Evolutionary conservation across 2,797 vertebrate species (phyloP), one percentile per base, ranked within the genome.

Genomic region (Acanthurus lineatus): DNA sequence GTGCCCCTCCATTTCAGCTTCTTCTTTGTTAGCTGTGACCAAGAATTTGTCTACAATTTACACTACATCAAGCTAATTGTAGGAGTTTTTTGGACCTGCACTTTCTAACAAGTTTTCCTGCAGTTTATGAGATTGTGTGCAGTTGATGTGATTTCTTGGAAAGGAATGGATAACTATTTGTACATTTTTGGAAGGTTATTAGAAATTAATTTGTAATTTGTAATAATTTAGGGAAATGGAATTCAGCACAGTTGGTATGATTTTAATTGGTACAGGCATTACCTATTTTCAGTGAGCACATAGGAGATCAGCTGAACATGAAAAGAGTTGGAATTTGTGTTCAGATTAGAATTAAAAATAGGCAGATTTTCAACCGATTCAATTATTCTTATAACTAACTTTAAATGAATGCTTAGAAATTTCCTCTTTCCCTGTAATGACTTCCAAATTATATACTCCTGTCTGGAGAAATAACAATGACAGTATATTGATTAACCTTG

Each of bases 81-180:
- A 44, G 4, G 14, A 4, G 63, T 22, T 45, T 9, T 16, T 7
- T 48, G 16, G 7, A 19, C 14, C 51, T 58, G 11, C 40, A 11
- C 51, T 69, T 61, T 69, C 2, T 4, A 48, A 62, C 54, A 58
- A 11, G 49, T 7, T 53, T 69, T 17, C 32, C 42, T 69, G 60
- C 49, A 49, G 16, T 61, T 20, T 17, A 19, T 19, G 22, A 32
- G 10, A 62, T 20, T 20, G 8, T 7, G n/a, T 45, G 8, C 1
- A 19, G 1, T n/a, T 10, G 9, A 2, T 53, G 1, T 48, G 45
- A 48, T 48, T 48, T 60, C 17, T 14, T 16, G 19, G 17, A 47
- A 15, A 45, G 9, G 11, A 69, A 8, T 15, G 25, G 40, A 20
- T 9, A 15, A 32, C 15, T 19, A 35, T 32, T 12, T 63, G 22